Evolutionary conservation across 1,140 invertebrate species (phyloP), one percentile per base, ranked within the genome.

Genomic region (Conus betulinus): DNA sequence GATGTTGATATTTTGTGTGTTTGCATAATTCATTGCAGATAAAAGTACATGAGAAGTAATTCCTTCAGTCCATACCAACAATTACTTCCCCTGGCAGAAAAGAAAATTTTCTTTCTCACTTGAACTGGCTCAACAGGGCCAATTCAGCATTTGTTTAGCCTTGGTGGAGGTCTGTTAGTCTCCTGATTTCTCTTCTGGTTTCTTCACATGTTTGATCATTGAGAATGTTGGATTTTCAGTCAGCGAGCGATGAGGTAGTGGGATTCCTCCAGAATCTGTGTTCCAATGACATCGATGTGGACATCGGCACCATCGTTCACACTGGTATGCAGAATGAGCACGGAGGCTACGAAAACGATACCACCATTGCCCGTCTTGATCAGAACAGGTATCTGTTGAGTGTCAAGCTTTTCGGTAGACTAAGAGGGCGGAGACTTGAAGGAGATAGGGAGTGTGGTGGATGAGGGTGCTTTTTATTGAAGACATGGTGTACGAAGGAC

Each of bases 291-390:
- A 39, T 99, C 98, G 98, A 99, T 95, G 98, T 99, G 15, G 98
- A 98, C 2, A 96, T 99, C 60, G 99, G 98, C 52, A 97, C 97
- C 92, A 99, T 99, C 88, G 98, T 99, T 90, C 99, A 99, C 93
- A 99, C 99, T 10, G 99, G 99, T 88, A 99, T 99, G 98, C 99
- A 99, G 95, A 99, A 99, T 95, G 95, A 97, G 91, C 96, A 96
- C 17, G 99, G 99, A 23, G 99, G 99, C 25, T 99, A 99, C 95
- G 99, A 99, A 96, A 99, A 99, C 95, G 99, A 99, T 96, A 99
- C 98, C 95, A 99, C 98, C 91, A 95, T 99, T 82, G 98, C 98
- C 5, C 96, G 99, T 88, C 96, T 99, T 53, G 96, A 97, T 0
- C 96, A 97, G 86, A 98, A 99, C 95, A 97, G 98, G 98, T 99